phyloP scores from a whole-genome alignment of 2,888 invertebrate genomes.

The Scotopteryx bipunctaria region DNA sequence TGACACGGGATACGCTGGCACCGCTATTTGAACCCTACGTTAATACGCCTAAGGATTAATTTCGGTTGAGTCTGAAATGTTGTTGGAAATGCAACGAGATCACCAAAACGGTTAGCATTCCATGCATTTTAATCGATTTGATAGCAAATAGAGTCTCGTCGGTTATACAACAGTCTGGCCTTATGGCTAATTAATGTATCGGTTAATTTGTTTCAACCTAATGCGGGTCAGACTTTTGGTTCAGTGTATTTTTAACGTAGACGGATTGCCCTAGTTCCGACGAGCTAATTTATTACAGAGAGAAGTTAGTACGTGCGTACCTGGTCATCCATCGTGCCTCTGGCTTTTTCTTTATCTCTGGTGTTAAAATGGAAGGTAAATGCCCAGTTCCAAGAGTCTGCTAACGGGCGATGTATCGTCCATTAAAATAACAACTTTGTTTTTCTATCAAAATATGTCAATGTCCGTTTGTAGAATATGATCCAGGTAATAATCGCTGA shows the following conservation, averaged over 20 bases:
- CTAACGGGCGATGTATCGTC: too few relatives aligned
- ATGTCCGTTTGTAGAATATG: too few relatives aligned
- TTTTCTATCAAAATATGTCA: too few relatives aligned
- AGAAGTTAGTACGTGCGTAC: too few relatives aligned
- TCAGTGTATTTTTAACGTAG: constrained; percentile 6
- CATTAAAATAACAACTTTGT: too few relatives aligned
- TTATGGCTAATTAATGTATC: constrained; percentile 8
- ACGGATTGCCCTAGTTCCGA: neutral
- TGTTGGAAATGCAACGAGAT: constrained; percentile 60
- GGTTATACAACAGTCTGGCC: constrained; percentile 14
- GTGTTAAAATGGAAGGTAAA: too few relatives aligned
- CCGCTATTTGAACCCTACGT: constrained; percentile 37
- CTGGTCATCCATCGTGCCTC: too few relatives aligned
- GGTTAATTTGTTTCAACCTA: neutral
- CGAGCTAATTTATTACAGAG: too few relatives aligned
- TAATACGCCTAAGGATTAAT: constrained; percentile 35
- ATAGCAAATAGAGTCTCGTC: constrained; percentile 25
- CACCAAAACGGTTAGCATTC: constrained; percentile 59
- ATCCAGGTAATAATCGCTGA: too few relatives aligned
- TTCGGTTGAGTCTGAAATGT: constrained; percentile 53
- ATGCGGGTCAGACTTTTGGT: neutral
- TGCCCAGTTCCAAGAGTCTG: too few relatives aligned
- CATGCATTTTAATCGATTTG: constrained; percentile 59
- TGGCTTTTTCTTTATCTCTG: too few relatives aligned
- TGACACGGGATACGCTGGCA: constrained; percentile 29